Base-by-base conservation (phyloP, 2,888 invertebrate genomes). In the Barypeithes pellucidus region DNA sequence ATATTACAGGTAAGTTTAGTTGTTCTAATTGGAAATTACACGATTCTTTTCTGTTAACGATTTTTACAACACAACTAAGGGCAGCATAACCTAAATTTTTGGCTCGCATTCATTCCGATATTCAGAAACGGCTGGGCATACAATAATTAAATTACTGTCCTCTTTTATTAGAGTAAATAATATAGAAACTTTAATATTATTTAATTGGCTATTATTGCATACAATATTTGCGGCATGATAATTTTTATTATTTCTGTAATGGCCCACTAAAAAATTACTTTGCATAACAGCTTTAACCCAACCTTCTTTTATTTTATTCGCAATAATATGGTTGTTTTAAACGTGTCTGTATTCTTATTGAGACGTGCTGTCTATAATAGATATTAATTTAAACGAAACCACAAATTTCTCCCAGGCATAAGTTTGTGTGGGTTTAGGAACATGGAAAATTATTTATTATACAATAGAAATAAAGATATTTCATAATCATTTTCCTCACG, bases 331-430 rank as follows among this genome's bases (percentile, higher is more conserved):
- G 11, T 9, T 47, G 8, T 47, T 20, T 9, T 12, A 20, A 52
- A 52, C n/a, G 24, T 52, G 50, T 24, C 24, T 2, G 22, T 52
- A 24, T 24, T 50, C 50, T 50, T 66, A 66, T 66, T 66, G 39
- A 54, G 66, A 52, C 52, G 18, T 65, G 47, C 16, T 52, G 22
- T 52, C 24, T 24, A 52, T 22, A 52, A 52, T 52, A 66, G 52
- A 50, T 8, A 33, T 18, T n/a, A 22, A 24, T 66, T 66, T 36
- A 52, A 20, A 33, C 14, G 12, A 54, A 66, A 66, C 66, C 66
- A 14, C 66, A 66, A 41, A 39, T 12, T 66, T 54, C 39, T 41
- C 36, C 41, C 20, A 24, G 66, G 54, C 22, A n/a, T 12, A 54
- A 12, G 24, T 24, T 24, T 66, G 47, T 54, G 66, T 22, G 24